Conservation (phyloP, 2,888 invertebrate species). For the Phortica magna region DNA sequence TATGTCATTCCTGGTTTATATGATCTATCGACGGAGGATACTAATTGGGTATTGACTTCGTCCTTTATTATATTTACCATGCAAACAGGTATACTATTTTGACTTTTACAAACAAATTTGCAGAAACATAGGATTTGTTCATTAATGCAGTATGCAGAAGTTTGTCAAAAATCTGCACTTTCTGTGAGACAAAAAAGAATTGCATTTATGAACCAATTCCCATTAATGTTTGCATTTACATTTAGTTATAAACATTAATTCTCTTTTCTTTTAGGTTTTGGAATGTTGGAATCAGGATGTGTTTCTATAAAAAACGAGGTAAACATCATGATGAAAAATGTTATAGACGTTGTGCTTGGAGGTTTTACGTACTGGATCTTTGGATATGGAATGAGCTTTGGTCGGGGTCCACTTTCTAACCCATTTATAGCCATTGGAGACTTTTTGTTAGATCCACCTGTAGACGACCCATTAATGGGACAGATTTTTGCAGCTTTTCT, state of each 20-base stretch:
- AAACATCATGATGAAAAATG: slow-evolving; percentile 98
- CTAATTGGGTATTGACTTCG: slow-evolving; percentile 92
- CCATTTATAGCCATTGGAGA: slow-evolving; percentile 91
- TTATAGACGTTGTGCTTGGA: slow-evolving; percentile 94
- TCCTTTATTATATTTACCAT: slow-evolving; percentile 95
- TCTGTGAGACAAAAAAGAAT: no score
- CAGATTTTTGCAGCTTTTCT: slow-evolving; percentile 92
- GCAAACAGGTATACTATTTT: slow-evolving; percentile 88
- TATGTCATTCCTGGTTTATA: slow-evolving; percentile 81
- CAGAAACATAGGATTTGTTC: not conserved
- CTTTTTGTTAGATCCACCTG: slow-evolving; percentile 87
- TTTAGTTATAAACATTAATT: not conserved
- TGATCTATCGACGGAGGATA: slow-evolving; percentile 86
- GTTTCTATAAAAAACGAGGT: slow-evolving; percentile 96
- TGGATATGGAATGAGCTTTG: slow-evolving; percentile 95
- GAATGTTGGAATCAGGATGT: slow-evolving; percentile 95
- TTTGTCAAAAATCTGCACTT: not conserved
- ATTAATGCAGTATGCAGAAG: not conserved
- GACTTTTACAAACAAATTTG: not conserved
- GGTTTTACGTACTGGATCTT: slow-evolving; percentile 95
- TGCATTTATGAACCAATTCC: not conserved
- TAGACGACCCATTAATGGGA: slow-evolving; percentile 88
- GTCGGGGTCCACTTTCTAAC: slow-evolving; percentile 85
- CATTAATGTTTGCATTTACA: not conserved
- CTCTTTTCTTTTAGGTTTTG: slow-evolving; percentile 84